These are phyloP conservation scores for Recurvirostra avosetta DNA, from an alignment of 2,113 vertebrate genomes.

Conservation along the genomic window DNA sequence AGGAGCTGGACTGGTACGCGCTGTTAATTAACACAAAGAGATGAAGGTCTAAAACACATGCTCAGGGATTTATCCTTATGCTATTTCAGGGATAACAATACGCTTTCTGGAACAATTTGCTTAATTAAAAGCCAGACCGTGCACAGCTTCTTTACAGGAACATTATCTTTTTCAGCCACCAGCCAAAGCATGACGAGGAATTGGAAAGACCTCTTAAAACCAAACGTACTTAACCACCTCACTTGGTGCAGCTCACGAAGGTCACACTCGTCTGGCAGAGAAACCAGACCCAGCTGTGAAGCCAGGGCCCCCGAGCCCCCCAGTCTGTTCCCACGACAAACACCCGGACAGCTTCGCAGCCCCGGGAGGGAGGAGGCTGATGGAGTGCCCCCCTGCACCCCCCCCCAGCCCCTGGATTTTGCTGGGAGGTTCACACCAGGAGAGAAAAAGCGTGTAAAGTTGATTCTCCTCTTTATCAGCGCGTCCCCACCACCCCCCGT, in stretches of 20 bases:
- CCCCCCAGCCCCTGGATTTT: background rate
- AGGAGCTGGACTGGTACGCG: background rate
- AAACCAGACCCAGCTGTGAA: accelerated
- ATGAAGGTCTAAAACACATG: accelerated
- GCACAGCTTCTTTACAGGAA: background rate
- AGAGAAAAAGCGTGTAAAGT: too few relatives aligned
- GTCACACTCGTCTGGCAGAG: background rate
- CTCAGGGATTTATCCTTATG: too few relatives aligned
- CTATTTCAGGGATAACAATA: background rate
- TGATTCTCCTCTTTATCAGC: background rate
- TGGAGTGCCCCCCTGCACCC: background rate
- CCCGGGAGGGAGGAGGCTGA: background rate
- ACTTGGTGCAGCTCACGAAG: accelerated
- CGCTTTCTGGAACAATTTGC: too few relatives aligned
- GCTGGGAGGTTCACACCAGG: background rate
- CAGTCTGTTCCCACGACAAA: background rate
- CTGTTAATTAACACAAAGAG: background rate
- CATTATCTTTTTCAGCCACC: too few relatives aligned
- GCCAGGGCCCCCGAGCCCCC: background rate
- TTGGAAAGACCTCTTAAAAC: too few relatives aligned
- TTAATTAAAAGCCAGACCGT: background rate
- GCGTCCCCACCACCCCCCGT: too few relatives aligned
- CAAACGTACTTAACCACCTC: background rate
- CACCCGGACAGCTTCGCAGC: background rate
- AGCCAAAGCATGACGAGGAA: too few relatives aligned